phyloP scores from a whole-genome alignment of 2,888 invertebrate species.

The Incurvaria masculella region DNA sequence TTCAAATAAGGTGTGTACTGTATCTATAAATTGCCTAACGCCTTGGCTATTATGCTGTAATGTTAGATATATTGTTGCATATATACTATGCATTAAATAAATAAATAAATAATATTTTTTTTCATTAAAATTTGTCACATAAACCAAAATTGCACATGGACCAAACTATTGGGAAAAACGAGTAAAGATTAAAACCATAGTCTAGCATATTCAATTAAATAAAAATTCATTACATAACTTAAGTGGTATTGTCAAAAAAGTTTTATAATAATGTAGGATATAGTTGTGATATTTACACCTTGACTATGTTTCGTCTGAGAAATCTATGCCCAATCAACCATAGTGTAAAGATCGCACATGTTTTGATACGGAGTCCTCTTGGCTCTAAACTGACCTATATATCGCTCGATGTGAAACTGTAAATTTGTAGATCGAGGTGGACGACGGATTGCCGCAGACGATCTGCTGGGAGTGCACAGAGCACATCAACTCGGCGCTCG shows the following conservation, averaged over 20 bases:
- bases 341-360: conserved; percentile 8
- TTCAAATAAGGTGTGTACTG: too few relatives aligned
- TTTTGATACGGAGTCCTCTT: neutral
- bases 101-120: too few relatives aligned
- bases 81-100: too few relatives aligned
- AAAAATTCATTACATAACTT: neutral
- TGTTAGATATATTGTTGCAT: neutral
- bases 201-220: too few relatives aligned
- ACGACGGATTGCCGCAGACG: conserved; percentile 17
- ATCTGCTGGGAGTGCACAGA: conserved; percentile 14
- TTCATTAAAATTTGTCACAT: too few relatives aligned
- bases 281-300: neutral
- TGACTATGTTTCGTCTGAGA: neutral
- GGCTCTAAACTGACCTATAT: neutral
- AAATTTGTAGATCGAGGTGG: conserved; percentile 9
- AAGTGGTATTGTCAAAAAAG: neutral
- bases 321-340: neutral
- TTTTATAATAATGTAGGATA: too few relatives aligned
- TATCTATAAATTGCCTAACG: too few relatives aligned
- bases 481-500: conserved; percentile 10
- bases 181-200: too few relatives aligned
- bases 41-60: too few relatives aligned
- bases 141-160: too few relatives aligned
- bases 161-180: too few relatives aligned
- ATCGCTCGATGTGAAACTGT: neutral